phyloP scores from a whole-genome alignment of 2,797 vertebrate genomes.

The Acanthurus lineatus region DNA sequence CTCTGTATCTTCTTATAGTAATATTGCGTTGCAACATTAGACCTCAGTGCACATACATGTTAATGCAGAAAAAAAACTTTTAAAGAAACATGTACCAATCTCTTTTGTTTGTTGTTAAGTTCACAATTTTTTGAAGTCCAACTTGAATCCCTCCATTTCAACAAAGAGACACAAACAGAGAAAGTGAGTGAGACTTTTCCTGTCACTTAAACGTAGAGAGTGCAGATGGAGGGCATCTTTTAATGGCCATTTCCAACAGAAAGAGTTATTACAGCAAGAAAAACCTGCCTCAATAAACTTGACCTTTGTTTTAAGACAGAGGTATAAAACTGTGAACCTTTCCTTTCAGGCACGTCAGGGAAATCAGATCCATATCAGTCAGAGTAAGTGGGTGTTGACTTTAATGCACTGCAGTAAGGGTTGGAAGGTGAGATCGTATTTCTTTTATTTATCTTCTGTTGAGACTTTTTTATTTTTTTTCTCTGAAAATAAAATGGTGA shows the following conservation, averaged over 20 bases:
- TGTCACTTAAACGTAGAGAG: not conserved
- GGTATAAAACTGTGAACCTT: not conserved
- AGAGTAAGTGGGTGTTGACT: not conserved
- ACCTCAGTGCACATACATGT: not conserved
- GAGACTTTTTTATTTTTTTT: not conserved
- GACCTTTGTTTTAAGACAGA: not conserved
- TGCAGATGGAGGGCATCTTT: too few species aligned
- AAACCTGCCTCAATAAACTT: not conserved
- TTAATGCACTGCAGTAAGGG: not conserved
- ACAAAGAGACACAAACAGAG: not conserved
- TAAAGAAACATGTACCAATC: not conserved
- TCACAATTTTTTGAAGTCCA: not conserved
- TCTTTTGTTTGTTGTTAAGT: not conserved
- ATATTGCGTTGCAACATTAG: not conserved
- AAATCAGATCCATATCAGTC: not conserved
- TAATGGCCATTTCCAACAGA: not conserved
- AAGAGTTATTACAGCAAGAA: not conserved
- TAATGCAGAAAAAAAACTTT: not conserved
- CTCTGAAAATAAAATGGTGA: slow-evolving; percentile 18
- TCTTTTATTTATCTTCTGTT: slow-evolving; percentile 9
- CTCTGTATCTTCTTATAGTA: too few species aligned
- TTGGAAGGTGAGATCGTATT: not conserved
- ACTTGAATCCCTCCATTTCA: not conserved
- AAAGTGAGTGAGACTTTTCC: too few species aligned
- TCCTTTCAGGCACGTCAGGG: not conserved